Conservation (phyloP, 2,797 vertebrate genomes). For the Pangasius djambal region DNA sequence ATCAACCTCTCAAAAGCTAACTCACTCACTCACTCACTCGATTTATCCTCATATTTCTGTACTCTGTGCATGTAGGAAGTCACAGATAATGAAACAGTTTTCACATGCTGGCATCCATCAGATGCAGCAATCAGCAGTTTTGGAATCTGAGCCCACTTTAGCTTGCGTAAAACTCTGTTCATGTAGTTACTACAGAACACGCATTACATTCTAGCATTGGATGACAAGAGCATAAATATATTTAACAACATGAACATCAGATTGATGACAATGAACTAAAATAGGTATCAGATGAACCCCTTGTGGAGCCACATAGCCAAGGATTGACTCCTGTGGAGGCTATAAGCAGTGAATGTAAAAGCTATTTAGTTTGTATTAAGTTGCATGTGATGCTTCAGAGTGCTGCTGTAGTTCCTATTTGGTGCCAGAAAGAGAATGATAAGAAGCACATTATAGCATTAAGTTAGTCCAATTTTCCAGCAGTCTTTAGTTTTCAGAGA, state of each 20-base stretch:
- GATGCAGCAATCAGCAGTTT: slow-evolving; percentile 25
- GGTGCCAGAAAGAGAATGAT: slow-evolving; percentile 54
- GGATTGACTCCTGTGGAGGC: slow-evolving; percentile 35
- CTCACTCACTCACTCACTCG: slow-evolving; percentile 24
- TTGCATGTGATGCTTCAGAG: slow-evolving; percentile 35
- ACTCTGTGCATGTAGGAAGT: slow-evolving; percentile 30
- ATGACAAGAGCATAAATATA: slow-evolving; percentile 47
- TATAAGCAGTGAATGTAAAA: slow-evolving; percentile 23
- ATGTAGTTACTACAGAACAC: slow-evolving; percentile 32
- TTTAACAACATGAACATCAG: slow-evolving; percentile 43
- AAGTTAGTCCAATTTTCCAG: slow-evolving; percentile 78
- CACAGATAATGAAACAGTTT: slow-evolving; percentile 37
- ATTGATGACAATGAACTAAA: slow-evolving; percentile 44
- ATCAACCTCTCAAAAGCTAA: slow-evolving; percentile 27
- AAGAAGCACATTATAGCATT: slow-evolving; percentile 75
- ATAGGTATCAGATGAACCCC: slow-evolving; percentile 37
- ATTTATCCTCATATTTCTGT: slow-evolving; percentile 41
- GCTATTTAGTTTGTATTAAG: slow-evolving; percentile 43
- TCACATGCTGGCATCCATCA: slow-evolving; percentile 24
- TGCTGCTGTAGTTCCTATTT: neutral
- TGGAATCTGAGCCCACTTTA: slow-evolving; percentile 28
- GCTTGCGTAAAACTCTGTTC: slow-evolving; percentile 31
- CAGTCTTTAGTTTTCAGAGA: slow-evolving; percentile 82
- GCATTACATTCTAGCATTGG: slow-evolving; percentile 34
- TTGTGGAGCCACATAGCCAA: slow-evolving; percentile 22